Evolutionary conservation across 1,140 invertebrate species (phyloP).

Genomic region (Heliconius melpomene): DNA sequence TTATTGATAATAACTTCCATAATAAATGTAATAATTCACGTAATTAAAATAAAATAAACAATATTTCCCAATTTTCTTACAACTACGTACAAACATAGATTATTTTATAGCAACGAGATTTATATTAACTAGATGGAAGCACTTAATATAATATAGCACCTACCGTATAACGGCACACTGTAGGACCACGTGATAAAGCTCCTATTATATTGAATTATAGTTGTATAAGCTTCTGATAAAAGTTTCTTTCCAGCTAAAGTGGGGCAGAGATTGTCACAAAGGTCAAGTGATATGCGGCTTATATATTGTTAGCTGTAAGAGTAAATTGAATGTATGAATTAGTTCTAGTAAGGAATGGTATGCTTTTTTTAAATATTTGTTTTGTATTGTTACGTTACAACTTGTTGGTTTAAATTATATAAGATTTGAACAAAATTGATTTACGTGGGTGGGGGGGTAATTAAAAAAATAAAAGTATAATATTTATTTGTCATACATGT

Average conservation of each 20-base stretch:
- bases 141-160: not conserved
- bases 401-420: no score
- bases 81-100: not conserved
- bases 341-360: not conserved
- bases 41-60: not conserved
- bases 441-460: no score
- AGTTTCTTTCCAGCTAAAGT: slow-evolving; percentile 12
- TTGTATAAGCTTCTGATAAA: slow-evolving; percentile 6
- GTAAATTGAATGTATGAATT: not conserved
- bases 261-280: slow-evolving; percentile 10
- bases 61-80: not conserved
- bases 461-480: not conserved
- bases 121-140: not conserved
- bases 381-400: no score
- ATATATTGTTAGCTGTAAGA: not conserved
- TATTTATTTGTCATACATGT: not conserved
- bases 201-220: slow-evolving; percentile 10
- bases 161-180: not conserved
- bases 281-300: not conserved
- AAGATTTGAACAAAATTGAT: no score
- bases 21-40: no score
- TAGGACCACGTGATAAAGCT: slow-evolving; percentile 9
- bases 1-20: not conserved
- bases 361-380: not conserved
- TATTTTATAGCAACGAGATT: not conserved